Base-by-base conservation (phyloP, 1,140 invertebrate genomes). In the Popillia japonica region DNA sequence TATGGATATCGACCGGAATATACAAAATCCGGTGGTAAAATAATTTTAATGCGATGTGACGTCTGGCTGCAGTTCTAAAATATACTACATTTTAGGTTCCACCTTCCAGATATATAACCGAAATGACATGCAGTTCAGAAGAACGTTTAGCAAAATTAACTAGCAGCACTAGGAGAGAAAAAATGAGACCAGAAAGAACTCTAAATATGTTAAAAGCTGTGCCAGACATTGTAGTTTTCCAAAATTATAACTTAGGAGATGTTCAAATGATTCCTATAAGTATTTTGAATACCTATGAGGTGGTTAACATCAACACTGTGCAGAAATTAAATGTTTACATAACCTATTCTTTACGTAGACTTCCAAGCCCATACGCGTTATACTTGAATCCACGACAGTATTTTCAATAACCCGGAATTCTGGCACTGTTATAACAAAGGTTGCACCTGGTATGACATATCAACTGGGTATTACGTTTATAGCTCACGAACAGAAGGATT, bases 161-260 rank as follows among this genome's bases (percentile, higher is more conserved):
- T 23, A 78, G 79, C 6, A 42, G 40, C n/a, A 23, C 8, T 40
- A 76, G 80, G 77, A 83, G 80, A 78, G 61, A 76, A 48, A 81
- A 80, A 78, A 27, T 78, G 3, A 48, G 55, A 8, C 73, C 75
- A 22, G 77, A 81, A 77, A 76, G 68, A 4, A 11, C 23, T 20
- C 10, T 78, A 40, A 81, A 80, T 59, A 77, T 75, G 68, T 87
- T 89, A 42, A 79, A 81, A 23, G 78, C 83, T 0, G 83, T 76
- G 20, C 88, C 88, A 0, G 79, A 80, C 34, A 81, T 88, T 0
- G 61, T 89, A 3, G 78, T 89, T 48, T 89, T 88, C 78, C 87
- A 89, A 83, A 87, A 87, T 75, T 89, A 86, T 79, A 40, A 79
- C 22, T 73, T 82, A 4, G 86, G 86, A 20, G 76, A 83, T 20